A percentile compares a stretch with the other conserved stretches of the same genome.
Conservation (phyloP, 2,888 invertebrate species). For the Temnothorax rugatulus region DNA sequence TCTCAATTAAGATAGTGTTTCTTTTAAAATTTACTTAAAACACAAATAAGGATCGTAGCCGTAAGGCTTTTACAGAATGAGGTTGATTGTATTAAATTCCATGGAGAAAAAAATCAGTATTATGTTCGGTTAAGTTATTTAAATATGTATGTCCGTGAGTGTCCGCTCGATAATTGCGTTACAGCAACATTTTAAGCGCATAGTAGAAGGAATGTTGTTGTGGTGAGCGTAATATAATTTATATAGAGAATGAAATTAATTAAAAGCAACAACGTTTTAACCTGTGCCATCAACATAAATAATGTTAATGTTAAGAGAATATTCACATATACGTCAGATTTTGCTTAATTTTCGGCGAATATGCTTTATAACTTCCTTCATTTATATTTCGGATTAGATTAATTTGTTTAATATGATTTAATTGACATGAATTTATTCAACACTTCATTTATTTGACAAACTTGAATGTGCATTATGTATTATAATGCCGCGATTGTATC, state of each 20-base stretch:
- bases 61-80: neutral
- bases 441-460: no score
- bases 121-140: neutral
- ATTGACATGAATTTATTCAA: slow-evolving; percentile 4
- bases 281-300: neutral
- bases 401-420: neutral
- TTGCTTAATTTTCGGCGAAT: neutral
- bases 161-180: slow-evolving; percentile 1
- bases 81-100: neutral
- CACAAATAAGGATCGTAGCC: neutral
- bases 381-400: neutral
- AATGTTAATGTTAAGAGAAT: slow-evolving; percentile 1
- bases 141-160: neutral
- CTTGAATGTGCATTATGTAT: neutral
- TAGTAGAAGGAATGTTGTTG: slow-evolving; percentile 1
- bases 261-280: slow-evolving; percentile 15
- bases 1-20: neutral
- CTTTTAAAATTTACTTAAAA: neutral
- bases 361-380: neutral
- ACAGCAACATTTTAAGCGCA: slow-evolving; percentile 3
- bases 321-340: neutral
- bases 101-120: slow-evolving; percentile 1
- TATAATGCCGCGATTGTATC: neutral
- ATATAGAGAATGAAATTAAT: slow-evolving; percentile 13
- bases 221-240: neutral